phyloP scores from a whole-genome alignment of 2,888 invertebrate species.

The Pyrrhia umbra region DNA sequence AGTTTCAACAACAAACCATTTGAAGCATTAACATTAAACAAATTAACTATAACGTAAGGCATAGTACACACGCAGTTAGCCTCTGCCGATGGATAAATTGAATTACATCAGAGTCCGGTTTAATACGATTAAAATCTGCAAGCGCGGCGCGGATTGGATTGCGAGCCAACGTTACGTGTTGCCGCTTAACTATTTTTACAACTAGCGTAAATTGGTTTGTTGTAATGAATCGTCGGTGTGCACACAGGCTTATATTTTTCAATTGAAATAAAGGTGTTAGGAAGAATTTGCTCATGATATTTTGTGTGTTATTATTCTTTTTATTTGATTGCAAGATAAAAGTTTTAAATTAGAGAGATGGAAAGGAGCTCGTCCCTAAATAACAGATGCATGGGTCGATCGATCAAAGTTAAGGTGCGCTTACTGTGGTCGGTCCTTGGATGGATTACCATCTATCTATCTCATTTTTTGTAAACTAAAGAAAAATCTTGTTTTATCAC shows the following conservation, averaged over 20 bases:
- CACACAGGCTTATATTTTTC: constrained; percentile 46
- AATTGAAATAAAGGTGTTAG: constrained; percentile 18
- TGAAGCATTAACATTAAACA: constrained; percentile 45
- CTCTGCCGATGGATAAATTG: constrained; percentile 77
- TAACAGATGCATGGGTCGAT: no score
- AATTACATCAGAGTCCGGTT: constrained; percentile 78
- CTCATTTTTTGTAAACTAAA: no score
- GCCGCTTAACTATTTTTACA: constrained; percentile 66
- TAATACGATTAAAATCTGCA: constrained; percentile 82
- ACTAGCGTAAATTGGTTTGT: constrained; percentile 64
- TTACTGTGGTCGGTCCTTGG: no score
- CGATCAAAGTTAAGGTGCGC: no score
- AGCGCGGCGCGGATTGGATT: constrained; percentile 68
- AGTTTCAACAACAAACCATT: constrained; percentile 35
- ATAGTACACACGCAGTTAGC: constrained; percentile 56
- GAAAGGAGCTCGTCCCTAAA: no score
- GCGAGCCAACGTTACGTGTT: constrained; percentile 60
- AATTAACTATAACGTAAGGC: constrained; percentile 62
- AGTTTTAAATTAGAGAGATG: background rate
- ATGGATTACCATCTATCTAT: no score
- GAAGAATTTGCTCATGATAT: background rate
- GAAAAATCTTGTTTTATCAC: no score
- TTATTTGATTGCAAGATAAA: background rate
- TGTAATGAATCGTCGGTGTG: constrained; percentile 63
- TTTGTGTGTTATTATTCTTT: constrained; percentile 4